Evolutionary conservation across 2,797 vertebrate genomes (phyloP).

Genomic region (Coluber constrictor): DNA sequence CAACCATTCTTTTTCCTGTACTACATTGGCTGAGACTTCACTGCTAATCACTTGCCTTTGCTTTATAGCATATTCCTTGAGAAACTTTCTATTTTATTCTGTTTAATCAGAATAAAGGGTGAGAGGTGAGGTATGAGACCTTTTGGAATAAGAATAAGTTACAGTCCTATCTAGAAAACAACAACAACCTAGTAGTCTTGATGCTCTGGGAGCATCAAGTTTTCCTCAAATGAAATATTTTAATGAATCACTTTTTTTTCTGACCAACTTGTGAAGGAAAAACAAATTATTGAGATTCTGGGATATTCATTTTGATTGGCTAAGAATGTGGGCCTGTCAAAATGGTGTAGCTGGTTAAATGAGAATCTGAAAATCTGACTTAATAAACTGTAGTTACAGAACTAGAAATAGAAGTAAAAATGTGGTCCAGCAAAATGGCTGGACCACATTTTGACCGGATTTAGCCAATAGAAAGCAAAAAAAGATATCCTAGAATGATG

Average conservation of each 20-base stretch:
- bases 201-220: not conserved
- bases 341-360: not conserved
- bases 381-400: not conserved
- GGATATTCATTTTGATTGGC: not conserved
- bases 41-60: not conserved
- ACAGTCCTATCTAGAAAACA: not conserved
- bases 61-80: not conserved
- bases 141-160: not conserved
- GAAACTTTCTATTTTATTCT: not conserved
- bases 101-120: not conserved
- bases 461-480: not conserved
- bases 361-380: not conserved
- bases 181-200: not conserved
- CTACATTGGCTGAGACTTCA: not conserved
- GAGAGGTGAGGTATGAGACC: not conserved
- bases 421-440: not conserved
- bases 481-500: not conserved
- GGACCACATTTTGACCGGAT: not conserved
- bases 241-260: not conserved
- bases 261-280: not conserved
- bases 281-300: not conserved
- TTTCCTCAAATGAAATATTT: not conserved
- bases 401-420: not conserved
- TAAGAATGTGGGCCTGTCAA: not conserved
- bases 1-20: not conserved